Conservation (phyloP, 2,888 invertebrate species). For the Callyntrura sp. region DNA sequence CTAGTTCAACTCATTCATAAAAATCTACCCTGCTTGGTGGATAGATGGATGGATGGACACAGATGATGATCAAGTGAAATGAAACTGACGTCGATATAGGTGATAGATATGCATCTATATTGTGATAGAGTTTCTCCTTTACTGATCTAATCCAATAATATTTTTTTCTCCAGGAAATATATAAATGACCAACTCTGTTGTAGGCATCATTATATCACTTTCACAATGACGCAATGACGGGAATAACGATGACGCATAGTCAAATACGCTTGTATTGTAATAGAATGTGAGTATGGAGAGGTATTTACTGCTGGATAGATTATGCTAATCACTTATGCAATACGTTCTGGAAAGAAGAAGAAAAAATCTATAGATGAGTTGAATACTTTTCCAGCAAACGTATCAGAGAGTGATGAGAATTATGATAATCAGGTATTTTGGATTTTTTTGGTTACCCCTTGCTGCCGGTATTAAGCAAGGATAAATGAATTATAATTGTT, state of each 20-base stretch:
- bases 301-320: background rate
- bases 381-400: conserved; percentile 21
- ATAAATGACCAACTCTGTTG: background rate
- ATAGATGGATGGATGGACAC: conserved; percentile 42
- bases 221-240: background rate
- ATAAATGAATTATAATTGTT: conserved; percentile 57
- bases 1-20: conserved; percentile 56
- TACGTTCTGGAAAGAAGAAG: background rate
- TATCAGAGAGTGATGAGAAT: background rate
- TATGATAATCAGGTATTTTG: conserved; percentile 1
- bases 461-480: conserved; percentile 48
- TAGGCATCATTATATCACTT: conserved; percentile 6
- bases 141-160: conserved; percentile 73
- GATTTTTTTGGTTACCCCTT: conserved; percentile 26
- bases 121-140: conserved; percentile 73
- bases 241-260: background rate
- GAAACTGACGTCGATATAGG: background rate
- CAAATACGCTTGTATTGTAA: background rate
- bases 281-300: no score
- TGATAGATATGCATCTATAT: conserved; percentile 50
- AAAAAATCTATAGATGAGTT: conserved; percentile 22
- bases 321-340: conserved; percentile 53
- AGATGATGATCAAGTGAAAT: conserved; percentile 25
- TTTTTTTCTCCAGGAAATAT: conserved; percentile 13
- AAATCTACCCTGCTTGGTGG: conserved; percentile 20